phyloP scores from a whole-genome alignment of 2,113 vertebrate species.

The Poeciliopsis prolifica region DNA sequence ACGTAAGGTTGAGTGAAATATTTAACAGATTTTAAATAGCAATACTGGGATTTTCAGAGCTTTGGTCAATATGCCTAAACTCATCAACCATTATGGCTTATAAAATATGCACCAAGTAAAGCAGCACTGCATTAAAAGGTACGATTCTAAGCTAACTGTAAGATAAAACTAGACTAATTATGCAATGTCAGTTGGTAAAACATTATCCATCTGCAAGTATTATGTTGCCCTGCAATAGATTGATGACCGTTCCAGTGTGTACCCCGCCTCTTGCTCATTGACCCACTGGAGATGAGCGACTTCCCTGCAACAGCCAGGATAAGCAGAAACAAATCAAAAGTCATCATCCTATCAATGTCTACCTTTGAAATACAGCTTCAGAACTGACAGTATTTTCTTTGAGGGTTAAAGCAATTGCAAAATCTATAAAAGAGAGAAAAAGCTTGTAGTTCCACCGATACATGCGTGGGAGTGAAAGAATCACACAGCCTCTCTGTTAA shows the following conservation, averaged over 20 bases:
- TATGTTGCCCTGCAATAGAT: too few species aligned
- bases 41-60: neutral
- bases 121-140: too few species aligned
- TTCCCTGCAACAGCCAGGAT: too few species aligned
- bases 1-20: neutral
- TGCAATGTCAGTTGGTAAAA: too few species aligned
- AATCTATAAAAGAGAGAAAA: neutral
- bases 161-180: neutral
- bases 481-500: slow-evolving; percentile 26
- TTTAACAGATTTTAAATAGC: neutral
- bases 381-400: neutral
- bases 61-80: neutral
- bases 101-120: too few species aligned
- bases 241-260: too few species aligned
- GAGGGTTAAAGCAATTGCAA: neutral
- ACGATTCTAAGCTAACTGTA: neutral
- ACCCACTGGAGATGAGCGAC: too few species aligned
- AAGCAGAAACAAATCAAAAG: too few species aligned
- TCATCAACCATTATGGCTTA: neutral
- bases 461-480: neutral
- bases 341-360: neutral
- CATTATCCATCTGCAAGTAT: too few species aligned
- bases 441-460: neutral
- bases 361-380: neutral
- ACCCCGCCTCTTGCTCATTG: too few species aligned